Evolutionary conservation across 2,888 invertebrate genomes (phyloP), one percentile per base, ranked within the genome.

Genomic region (Andrena bicolor): DNA sequence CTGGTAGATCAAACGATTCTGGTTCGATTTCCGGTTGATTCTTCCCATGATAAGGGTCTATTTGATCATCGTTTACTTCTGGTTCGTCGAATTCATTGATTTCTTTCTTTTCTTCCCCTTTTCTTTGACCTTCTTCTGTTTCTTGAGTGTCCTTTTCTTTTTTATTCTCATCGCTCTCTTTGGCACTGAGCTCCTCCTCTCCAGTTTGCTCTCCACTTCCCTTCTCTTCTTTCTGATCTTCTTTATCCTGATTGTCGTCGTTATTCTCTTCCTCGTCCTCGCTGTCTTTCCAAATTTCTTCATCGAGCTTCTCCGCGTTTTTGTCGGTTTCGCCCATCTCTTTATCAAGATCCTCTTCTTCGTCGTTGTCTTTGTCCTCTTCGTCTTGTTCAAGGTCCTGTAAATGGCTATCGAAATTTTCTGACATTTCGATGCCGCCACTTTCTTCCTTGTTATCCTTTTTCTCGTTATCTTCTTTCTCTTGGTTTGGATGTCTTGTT

Each of bases 241-340:
- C 75, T 23, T 74, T 20, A n/a, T 94, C 94, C 7, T 95, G 93
- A 26, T 96, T 95, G 16, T 96, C 95, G 6, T 96, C 95, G n/a
- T 96, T 95, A 16, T 96, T 95, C 35, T 96, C 95, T 13, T 96
- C 95, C 30, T 95, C 93, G 89, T 97, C 97, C 56, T 97, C 96
- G 90, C 98, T 98, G 4, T 97, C 97, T 4, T 97, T 97, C 97
- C 97, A 97, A 89, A 97, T 96, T 94, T 97, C 96, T 92, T 97
- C 96, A 89, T 97, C 97, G 23, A 97, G 92, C 85, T 97, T 96
- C 81, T 98, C 97, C 1, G 97, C 97, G n/a, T 96, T 97, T 90
- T 97, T 96, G 83, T 97, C 98, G 0, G 98, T 97, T 77, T 99
- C 98, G 28, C 99, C 99, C 98, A 99, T 99, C 95, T 99, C 97